Base-by-base conservation (phyloP, 2,797 vertebrate species). In the Chelidonichthys spinosus region DNA sequence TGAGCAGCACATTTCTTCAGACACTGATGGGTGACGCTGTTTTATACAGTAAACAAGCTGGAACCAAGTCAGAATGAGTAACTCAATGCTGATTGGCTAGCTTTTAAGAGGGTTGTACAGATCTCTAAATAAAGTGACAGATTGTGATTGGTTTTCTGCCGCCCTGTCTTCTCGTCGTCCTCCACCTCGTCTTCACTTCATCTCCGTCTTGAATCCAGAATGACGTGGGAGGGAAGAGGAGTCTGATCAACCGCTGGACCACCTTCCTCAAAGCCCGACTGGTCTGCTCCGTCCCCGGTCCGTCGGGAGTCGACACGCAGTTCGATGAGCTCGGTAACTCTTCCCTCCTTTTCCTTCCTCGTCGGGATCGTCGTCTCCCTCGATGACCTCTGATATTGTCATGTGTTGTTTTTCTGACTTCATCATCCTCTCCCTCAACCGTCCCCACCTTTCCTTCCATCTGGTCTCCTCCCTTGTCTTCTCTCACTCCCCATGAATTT, bases 221-320 rank as follows among this genome's bases (percentile, higher is more conserved):
- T 0, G 96, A 97, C 0, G 83, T 94, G 0, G 96, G 96, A 2
- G 96, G 96, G 11, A 96, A 92, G 78, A 93, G 90, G 78, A 94
- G 96, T 78, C 94, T 97, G 82, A 97, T 96, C 85, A 96, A 97
- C 86, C 95, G 96, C 15, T 97, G 96, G 96, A 97, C 94, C 77
- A 97, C 96, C 71, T 95, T 95, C 89, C 92, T 95, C 18, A 95
- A 95, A 80, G 94, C 94, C 58, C 59, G 94, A 44, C 89, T 97
- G 65, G 89, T 97, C 47, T 97, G 96, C 67, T 96, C 96, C 1
- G 93, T 96, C n/a, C 93, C 96, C 0, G 95, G 95, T 0, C 93
- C 90, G 0, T 94, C 94, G 3, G 95, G 95, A 63, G 92, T 95
- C 0, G 94, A 97, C 90, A 96, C 96, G 0, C 93, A 96, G 75